Evolutionary conservation across 2,113 vertebrate genomes (phyloP).

Genomic region (Tinamus guttatus): DNA sequence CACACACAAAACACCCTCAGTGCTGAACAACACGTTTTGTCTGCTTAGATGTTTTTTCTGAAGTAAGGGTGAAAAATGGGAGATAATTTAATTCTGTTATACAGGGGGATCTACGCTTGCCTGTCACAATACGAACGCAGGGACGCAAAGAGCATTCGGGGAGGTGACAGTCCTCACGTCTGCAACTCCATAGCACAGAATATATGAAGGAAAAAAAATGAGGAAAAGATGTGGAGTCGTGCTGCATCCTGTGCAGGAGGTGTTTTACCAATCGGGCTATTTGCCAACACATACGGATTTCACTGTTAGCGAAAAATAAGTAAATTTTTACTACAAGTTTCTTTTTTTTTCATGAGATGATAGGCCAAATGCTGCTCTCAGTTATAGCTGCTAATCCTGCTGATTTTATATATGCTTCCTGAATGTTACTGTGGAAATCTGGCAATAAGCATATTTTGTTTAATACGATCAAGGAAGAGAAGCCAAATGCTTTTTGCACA

Average conservation of each 20-base stretch:
- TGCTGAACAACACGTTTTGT: neutral
- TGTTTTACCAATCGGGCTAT: neutral
- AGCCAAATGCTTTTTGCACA: neutral
- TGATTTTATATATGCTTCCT: slow-evolving; percentile 5
- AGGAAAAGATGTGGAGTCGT: neutral
- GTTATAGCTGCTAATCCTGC: neutral
- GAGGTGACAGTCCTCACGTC: neutral
- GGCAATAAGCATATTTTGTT: slow-evolving; percentile 10
- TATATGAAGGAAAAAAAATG: neutral
- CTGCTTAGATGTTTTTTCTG: neutral
- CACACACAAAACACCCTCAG: neutral
- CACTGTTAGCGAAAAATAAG: neutral
- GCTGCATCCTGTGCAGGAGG: neutral
- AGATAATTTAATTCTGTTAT: neutral
- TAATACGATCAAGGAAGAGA: neutral
- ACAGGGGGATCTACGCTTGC: neutral
- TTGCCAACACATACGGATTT: neutral
- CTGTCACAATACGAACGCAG: neutral
- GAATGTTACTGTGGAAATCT: neutral
- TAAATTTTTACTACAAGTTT: neutral
- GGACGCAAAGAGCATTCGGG: neutral
- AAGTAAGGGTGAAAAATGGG: neutral
- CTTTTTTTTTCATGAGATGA: neutral
- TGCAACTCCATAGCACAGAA: neutral
- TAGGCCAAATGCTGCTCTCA: neutral